phyloP scores from a whole-genome alignment of 64 coral and sea anemone species.

The Anthopleura sola region DNA sequence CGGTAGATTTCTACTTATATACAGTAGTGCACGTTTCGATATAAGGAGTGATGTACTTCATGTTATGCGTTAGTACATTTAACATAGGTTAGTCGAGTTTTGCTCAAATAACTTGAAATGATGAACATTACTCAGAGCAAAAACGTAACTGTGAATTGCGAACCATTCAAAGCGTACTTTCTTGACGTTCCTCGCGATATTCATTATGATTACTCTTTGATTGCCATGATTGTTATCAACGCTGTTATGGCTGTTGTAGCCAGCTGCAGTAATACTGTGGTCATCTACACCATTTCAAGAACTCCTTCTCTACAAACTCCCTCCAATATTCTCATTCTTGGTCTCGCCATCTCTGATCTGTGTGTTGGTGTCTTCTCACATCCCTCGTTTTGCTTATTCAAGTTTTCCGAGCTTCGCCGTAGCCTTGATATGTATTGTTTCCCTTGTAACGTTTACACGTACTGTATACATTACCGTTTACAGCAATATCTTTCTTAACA shows the following conservation, averaged over 20 bases:
- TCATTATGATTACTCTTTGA: not conserved
- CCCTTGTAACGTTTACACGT: not conserved
- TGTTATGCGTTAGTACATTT: no score
- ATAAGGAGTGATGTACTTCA: no score
- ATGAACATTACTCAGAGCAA: not conserved
- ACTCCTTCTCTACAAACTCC: constrained; percentile 17
- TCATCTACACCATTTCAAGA: constrained; percentile 4
- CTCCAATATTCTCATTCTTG: not conserved
- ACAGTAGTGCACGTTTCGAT: no score
- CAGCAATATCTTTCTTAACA: not conserved
- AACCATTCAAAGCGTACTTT: not conserved
- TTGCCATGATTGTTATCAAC: not conserved
- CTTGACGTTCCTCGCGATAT: not conserved
- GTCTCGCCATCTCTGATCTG: no score
- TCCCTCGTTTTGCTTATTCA: not conserved
- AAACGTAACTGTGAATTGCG: not conserved
- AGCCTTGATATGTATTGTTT: not conserved
- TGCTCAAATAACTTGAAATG: not conserved
- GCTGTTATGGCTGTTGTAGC: not conserved
- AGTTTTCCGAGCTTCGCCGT: not conserved
- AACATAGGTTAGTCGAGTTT: no score
- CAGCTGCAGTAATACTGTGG: not conserved
- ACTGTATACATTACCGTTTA: not conserved
- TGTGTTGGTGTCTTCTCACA: no score
- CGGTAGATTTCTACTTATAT: no score